phyloP scores from a whole-genome alignment of 2,113 vertebrate genomes.

The Emydura subglobosa region DNA sequence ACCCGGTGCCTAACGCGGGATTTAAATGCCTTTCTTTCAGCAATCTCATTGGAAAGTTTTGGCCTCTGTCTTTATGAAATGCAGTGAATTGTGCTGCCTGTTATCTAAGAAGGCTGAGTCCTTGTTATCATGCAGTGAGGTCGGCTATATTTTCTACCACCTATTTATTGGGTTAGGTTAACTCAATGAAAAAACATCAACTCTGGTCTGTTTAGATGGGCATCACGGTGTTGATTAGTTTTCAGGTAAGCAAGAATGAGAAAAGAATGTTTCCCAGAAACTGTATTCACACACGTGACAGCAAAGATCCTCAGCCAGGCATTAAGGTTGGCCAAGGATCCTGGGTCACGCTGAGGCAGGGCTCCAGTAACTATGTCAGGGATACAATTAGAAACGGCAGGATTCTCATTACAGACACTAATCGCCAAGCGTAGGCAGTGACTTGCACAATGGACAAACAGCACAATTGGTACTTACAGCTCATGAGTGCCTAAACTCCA shows the following conservation, averaged over 20 bases:
- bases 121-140: background rate
- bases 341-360: slow-evolving; percentile 66
- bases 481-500: slow-evolving; percentile 42
- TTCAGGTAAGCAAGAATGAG: slow-evolving; percentile 40
- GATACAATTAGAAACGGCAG: slow-evolving; percentile 67
- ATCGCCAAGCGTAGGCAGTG: slow-evolving; percentile 64
- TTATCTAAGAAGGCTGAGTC: background rate
- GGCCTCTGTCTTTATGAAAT: background rate
- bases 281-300: slow-evolving; percentile 30
- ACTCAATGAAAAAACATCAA: slow-evolving; percentile 46
- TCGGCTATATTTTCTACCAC: slow-evolving; percentile 34
- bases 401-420: slow-evolving; percentile 59
- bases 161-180: background rate
- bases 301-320: slow-evolving; percentile 46
- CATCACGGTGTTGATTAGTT: slow-evolving; percentile 24
- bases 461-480: slow-evolving; percentile 55
- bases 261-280: slow-evolving; percentile 45
- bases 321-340: slow-evolving; percentile 49
- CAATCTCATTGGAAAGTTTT: rapidly evolving
- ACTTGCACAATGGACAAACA: slow-evolving; percentile 62
- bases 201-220: slow-evolving; percentile 49
- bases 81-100: background rate
- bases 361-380: slow-evolving; percentile 65
- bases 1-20: background rate
- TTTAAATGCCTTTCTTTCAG: background rate